These are phyloP conservation scores for Drosophila tsacasi DNA, from an alignment of 1,140 invertebrate species.

Conservation along the genomic window DNA sequence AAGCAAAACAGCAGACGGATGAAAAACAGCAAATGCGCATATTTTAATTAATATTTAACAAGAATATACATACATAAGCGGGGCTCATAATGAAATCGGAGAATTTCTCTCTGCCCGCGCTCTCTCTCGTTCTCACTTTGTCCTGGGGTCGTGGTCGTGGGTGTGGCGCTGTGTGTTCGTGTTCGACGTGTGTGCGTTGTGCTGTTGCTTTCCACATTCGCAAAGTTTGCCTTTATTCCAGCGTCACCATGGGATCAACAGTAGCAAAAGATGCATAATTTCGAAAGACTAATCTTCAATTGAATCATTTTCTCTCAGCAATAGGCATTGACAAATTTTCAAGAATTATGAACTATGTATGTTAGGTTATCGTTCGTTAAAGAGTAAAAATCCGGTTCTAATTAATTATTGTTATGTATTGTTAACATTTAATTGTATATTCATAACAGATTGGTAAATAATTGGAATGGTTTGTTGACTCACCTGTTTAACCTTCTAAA, in stretches of 20 bases:
- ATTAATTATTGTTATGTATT: too few species aligned
- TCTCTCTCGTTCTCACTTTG: conserved; percentile 5
- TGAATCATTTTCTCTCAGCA: not conserved
- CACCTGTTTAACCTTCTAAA: too few species aligned
- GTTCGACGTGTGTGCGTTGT: conserved; percentile 7
- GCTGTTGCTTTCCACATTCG: conserved; percentile 54
- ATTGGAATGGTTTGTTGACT: too few species aligned
- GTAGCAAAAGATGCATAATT: not conserved
- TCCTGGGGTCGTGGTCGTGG: not conserved
- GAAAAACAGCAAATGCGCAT: conserved; percentile 42
- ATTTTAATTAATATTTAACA: conserved; percentile 80
- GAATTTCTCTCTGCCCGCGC: conserved; percentile 20
- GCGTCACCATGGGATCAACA: not conserved
- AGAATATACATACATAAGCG: conserved; percentile 64
- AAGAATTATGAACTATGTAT: not conserved
- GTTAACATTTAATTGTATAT: too few species aligned
- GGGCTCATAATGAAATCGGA: conserved; percentile 67
- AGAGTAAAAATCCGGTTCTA: too few species aligned
- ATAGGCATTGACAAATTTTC: not conserved
- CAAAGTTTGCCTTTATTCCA: conserved; percentile 50
- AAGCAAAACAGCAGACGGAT: conserved; percentile 16
- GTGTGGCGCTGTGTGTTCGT: conserved; percentile 3
- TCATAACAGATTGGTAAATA: too few species aligned
- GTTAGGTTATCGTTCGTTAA: too few species aligned
- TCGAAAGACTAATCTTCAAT: not conserved